Evolutionary conservation across 2,797 vertebrate genomes (phyloP).

Genomic region (Taeniopygia guttata): DNA sequence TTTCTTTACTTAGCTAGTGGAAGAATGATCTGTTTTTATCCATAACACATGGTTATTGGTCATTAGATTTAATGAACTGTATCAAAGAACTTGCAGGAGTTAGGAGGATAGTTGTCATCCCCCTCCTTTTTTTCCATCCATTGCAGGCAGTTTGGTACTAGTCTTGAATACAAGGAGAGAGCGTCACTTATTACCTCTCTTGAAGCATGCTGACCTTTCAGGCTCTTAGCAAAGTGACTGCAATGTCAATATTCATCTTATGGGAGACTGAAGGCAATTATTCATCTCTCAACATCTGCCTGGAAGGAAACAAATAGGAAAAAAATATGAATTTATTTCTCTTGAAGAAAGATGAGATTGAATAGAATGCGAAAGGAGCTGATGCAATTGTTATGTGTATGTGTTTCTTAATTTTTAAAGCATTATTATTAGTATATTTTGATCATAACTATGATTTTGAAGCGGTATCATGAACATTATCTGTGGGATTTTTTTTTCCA

Average conservation of each 20-base stretch:
- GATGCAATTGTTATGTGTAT: neutral
- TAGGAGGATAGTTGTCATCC: constrained; percentile 10
- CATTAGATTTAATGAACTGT: constrained; percentile 68
- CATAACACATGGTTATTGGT: neutral
- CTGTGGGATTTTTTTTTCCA: neutral
- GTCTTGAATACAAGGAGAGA: neutral
- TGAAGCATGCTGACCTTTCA: neutral
- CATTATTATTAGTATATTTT: neutral
- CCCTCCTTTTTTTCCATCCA: neutral
- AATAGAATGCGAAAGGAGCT: neutral
- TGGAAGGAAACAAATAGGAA: neutral
- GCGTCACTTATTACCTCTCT: neutral
- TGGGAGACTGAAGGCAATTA: neutral
- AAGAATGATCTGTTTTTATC: constrained; percentile 44
- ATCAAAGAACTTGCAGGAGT: constrained; percentile 31
- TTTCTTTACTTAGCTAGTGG: constrained; percentile 58
- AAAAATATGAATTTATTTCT: neutral
- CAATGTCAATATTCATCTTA: neutral
- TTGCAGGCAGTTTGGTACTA: neutral
- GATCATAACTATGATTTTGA: neutral
- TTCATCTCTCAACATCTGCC: neutral
- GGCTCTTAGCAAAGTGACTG: neutral
- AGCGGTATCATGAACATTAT: neutral
- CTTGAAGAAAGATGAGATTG: neutral
- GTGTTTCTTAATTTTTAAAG: neutral